phyloP scores from a whole-genome alignment of 2,113 vertebrate genomes.

The Oplegnathus fasciatus region DNA sequence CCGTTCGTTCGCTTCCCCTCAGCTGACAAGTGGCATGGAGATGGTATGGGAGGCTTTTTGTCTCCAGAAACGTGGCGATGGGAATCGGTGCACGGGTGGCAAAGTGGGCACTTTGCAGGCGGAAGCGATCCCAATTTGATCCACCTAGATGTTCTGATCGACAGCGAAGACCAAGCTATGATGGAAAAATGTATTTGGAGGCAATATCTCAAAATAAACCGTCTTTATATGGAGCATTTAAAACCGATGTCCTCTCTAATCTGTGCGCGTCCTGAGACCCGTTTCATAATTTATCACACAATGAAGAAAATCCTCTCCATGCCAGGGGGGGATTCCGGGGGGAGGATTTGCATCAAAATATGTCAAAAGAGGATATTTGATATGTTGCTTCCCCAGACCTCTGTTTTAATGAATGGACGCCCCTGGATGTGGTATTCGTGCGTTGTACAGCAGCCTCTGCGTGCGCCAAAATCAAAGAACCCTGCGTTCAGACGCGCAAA shows the following conservation, averaged over 20 bases:
- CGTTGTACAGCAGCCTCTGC: conserved; percentile 20
- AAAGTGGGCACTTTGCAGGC: conserved; percentile 22
- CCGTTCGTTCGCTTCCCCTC: background rate
- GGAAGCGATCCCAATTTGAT: background rate
- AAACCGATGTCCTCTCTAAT: conserved; percentile 16
- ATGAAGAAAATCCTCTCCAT: background rate
- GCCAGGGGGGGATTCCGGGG: background rate
- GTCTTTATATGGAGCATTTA: conserved; percentile 17
- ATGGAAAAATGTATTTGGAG: background rate
- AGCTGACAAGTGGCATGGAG: conserved; percentile 48
- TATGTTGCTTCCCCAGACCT: background rate
- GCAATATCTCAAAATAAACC: conserved; percentile 5
- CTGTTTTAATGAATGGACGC: background rate
- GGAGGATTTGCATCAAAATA: background rate
- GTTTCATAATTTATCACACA: conserved; percentile 17
- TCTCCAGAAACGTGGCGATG: conserved; percentile 58
- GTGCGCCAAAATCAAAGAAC: conserved; percentile 47
- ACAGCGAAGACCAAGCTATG: background rate
- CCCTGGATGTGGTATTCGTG: background rate
- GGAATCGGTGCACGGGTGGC: conserved; percentile 25
- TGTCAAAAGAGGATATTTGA: background rate
- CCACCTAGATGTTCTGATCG: background rate
- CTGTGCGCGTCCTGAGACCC: conserved; percentile 18
- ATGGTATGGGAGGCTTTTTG: conserved; percentile 48
- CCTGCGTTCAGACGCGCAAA: conserved; percentile 23